Evolutionary conservation across 2,888 invertebrate genomes (phyloP).

Genomic region (Melipona beecheii): DNA sequence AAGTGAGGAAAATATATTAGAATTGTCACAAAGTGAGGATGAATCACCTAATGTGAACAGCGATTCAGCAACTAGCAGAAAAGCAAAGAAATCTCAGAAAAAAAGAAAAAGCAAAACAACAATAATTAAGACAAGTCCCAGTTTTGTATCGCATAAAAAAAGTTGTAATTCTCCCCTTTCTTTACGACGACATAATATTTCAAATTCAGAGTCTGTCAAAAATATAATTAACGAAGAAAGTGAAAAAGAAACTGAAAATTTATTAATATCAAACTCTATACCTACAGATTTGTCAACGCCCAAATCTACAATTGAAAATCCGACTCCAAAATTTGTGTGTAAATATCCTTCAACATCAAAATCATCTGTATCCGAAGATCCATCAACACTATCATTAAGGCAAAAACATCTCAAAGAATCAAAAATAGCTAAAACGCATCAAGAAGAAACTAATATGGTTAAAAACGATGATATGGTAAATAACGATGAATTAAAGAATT

Average conservation of each 20-base stretch:
- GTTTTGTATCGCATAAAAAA: neutral
- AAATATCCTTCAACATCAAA: neutral
- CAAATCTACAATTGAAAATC: neutral
- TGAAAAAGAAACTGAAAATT: too few species aligned
- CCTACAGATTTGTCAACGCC: neutral
- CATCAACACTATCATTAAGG: neutral
- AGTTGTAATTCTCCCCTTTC: too few species aligned
- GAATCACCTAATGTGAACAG: neutral
- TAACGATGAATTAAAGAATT: neutral
- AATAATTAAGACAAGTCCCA: neutral
- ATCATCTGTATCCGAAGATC: neutral
- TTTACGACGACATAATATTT: too few species aligned
- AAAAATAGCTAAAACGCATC: neutral
- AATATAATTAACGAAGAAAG: too few species aligned
- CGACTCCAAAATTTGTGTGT: neutral
- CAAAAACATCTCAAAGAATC: neutral
- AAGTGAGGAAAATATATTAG: constrained; percentile 65
- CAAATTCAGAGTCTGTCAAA: too few species aligned
- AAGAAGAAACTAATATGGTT: neutral
- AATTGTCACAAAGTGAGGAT: constrained; percentile 62
- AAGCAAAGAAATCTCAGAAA: constrained; percentile 6
- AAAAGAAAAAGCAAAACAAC: neutral
- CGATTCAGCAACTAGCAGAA: neutral
- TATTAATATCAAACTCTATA: neutral
- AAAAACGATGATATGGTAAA: too few species aligned